These are phyloP conservation scores for Spinus pinus DNA, from an alignment of 2,797 vertebrate species.

Conservation along the genomic window DNA sequence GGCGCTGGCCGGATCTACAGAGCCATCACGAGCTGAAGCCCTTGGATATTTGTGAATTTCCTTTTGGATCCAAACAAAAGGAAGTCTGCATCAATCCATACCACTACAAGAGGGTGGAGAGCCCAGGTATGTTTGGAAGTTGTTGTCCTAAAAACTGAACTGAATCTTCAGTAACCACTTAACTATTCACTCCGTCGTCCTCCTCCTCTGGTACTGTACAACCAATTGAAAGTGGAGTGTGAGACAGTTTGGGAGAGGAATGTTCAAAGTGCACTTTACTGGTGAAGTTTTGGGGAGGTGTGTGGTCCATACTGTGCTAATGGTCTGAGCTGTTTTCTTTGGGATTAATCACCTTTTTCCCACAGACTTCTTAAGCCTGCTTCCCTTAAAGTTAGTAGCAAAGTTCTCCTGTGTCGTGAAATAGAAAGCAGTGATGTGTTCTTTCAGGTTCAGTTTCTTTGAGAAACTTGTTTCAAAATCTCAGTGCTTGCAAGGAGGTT, in stretches of 20 bases:
- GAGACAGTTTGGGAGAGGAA: neutral
- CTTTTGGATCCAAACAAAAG: constrained; percentile 98
- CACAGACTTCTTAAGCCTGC: neutral
- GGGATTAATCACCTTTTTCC: neutral
- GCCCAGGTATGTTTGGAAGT: constrained; percentile 85
- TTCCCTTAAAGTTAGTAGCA: neutral
- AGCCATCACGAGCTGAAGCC: constrained; percentile 98
- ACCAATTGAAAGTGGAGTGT: neutral
- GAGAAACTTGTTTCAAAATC: neutral
- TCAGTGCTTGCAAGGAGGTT: neutral
- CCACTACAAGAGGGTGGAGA: constrained; percentile 98
- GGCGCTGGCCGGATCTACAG: constrained; percentile 98
- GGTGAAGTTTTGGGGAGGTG: neutral
- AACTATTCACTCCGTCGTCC: neutral
- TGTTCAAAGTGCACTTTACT: neutral
- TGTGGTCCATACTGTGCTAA: neutral
- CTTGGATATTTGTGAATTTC: constrained; percentile 96
- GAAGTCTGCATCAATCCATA: constrained; percentile 99
- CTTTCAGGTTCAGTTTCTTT: neutral
- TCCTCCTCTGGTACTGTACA: neutral
- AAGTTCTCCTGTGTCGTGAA: neutral
- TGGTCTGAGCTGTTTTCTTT: neutral
- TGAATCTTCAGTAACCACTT: neutral
- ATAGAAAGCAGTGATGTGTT: neutral
- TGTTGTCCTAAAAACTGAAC: neutral